Percentiles rank a stretch among this genome's conserved stretches.
Conservation (phyloP, 2,797 vertebrate species). For the Heliangelus exortis region DNA sequence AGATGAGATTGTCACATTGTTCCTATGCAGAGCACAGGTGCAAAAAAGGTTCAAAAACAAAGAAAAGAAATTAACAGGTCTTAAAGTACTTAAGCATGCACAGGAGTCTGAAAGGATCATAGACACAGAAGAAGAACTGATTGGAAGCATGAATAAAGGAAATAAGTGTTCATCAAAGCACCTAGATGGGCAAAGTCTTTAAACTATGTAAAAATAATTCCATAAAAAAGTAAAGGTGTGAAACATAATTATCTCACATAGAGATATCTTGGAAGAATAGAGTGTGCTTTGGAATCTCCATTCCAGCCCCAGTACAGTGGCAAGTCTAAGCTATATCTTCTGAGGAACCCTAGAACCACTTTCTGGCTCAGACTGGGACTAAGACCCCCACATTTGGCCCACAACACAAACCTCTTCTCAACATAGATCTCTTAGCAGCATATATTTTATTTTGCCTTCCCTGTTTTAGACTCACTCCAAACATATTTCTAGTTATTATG, state of each 20-base stretch:
- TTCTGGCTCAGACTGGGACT: neutral
- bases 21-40: neutral
- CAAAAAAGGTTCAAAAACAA: neutral
- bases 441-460: neutral
- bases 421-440: neutral
- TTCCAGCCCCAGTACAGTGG: neutral
- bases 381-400: neutral
- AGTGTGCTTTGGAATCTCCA: neutral
- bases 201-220: neutral
- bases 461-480: neutral
- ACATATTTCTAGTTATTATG: neutral
- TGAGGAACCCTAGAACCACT: neutral
- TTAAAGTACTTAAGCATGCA: neutral
- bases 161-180: neutral
- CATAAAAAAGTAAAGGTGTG: neutral
- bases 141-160: neutral
- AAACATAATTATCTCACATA: neutral
- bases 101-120: neutral
- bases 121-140: neutral
- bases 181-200: neutral
- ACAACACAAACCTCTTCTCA: neutral
- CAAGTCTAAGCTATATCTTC: neutral
- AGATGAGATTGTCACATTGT: neutral
- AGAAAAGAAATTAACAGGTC: neutral
- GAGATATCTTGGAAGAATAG: neutral